A percentile compares a stretch with the other conserved stretches of the same genome.
Evolutionary conservation across 2,113 vertebrate genomes (phyloP).

Genomic region (Sylvia atricapilla): DNA sequence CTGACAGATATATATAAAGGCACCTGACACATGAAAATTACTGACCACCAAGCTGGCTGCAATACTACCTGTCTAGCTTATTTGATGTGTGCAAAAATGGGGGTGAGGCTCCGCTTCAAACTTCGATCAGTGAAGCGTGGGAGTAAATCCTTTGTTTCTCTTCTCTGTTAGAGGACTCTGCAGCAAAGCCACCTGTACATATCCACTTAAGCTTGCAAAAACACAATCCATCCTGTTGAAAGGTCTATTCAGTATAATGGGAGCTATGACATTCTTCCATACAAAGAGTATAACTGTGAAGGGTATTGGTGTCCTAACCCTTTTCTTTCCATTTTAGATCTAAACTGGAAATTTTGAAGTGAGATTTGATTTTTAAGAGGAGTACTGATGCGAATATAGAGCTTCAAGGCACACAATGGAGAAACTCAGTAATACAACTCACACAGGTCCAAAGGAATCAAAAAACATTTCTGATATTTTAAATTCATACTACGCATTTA

Average conservation of each 20-base stretch:
- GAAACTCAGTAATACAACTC: not conserved
- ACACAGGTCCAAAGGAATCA: not conserved
- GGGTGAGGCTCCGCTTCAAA: not conserved
- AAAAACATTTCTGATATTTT: not conserved
- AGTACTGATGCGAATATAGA: not conserved
- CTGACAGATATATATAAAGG: not conserved
- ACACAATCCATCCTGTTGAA: not conserved
- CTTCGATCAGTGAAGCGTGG: not conserved
- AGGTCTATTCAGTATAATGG: not conserved
- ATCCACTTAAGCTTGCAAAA: not conserved
- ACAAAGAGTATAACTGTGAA: not conserved
- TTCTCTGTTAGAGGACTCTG: not conserved
- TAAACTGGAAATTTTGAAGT: not conserved
- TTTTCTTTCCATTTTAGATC: not conserved
- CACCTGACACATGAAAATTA: not conserved
- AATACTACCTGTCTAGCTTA: not conserved
- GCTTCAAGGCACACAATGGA: not conserved
- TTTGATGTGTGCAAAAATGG: not conserved
- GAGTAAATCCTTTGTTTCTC: not conserved
- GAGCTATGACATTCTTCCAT: not conserved
- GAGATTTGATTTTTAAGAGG: not conserved
- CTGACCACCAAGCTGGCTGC: not conserved
- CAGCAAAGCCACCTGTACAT: not conserved
- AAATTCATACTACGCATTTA: not conserved
- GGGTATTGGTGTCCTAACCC: not conserved